Percentiles rank a stretch among this genome's conserved stretches.
These are phyloP conservation scores for Rhinogobio ventralis DNA, from an alignment of 2,797 vertebrate species.

Conservation along the genomic window DNA sequence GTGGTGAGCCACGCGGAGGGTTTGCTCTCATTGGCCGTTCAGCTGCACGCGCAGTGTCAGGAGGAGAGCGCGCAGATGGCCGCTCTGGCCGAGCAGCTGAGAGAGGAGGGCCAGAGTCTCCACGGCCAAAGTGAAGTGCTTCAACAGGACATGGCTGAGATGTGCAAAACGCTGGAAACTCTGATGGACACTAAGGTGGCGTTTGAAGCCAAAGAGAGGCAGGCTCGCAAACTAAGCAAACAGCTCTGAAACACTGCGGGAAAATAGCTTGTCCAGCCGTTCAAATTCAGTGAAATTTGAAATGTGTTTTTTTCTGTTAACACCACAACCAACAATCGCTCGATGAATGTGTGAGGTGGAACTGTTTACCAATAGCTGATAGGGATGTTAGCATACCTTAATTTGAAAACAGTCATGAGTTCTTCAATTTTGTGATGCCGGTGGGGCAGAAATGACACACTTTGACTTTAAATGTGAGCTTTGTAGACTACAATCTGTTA, in stretches of 20 bases:
- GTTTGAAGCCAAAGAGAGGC: slow-evolving; percentile 67
- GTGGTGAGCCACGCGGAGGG: slow-evolving; percentile 61
- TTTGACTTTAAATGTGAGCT: neutral
- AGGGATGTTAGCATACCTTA: neutral
- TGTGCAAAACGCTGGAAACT: slow-evolving; percentile 62
- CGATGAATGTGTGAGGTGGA: neutral
- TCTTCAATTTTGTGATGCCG: neutral
- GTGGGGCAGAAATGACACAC: neutral
- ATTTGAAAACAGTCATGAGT: neutral
- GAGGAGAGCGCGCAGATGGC: slow-evolving; percentile 53
- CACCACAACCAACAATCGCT: neutral
- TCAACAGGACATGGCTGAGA: slow-evolving; percentile 61
- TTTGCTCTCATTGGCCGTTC: slow-evolving; percentile 53
- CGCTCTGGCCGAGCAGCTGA: slow-evolving; percentile 40
- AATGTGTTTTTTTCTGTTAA: neutral
- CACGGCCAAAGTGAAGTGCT: slow-evolving; percentile 5
- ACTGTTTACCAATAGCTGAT: neutral
- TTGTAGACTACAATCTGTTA: neutral
- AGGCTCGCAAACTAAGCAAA: slow-evolving; percentile 67
- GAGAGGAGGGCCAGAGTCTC: slow-evolving; percentile 47
- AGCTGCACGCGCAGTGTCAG: slow-evolving; percentile 50
- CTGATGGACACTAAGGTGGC: slow-evolving; percentile 70
- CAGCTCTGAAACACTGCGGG: slow-evolving; percentile 59
- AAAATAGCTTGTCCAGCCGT: neutral
- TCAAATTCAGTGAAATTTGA: neutral